Conservation (phyloP, 2,888 invertebrate species). For the Pantelozetes paolii region DNA sequence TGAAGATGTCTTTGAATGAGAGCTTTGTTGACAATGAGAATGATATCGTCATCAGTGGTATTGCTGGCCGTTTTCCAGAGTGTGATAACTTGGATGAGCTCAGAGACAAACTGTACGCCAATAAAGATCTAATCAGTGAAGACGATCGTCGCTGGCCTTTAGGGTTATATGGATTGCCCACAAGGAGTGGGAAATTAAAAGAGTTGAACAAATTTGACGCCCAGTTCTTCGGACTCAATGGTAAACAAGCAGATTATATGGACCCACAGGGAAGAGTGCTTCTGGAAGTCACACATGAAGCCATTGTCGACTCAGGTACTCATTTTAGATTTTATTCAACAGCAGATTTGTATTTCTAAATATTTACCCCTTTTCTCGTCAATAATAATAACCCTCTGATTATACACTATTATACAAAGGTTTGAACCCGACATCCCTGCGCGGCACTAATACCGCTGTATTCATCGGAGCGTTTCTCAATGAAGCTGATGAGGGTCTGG, state of each 20-base stretch:
- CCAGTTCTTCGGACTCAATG: constrained; percentile 80
- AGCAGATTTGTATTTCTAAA: no score
- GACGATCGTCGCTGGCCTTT: constrained; percentile 38
- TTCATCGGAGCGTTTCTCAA: constrained; percentile 54
- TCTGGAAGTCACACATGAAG: constrained; percentile 83
- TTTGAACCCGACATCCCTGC: constrained; percentile 49
- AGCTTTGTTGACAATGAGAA: constrained; percentile 11
- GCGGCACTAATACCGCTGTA: constrained; percentile 56
- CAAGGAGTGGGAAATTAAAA: constrained; percentile 64
- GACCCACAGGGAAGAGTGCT: constrained; percentile 84
- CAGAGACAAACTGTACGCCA: constrained; percentile 78
- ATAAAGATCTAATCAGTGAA: constrained; percentile 80
- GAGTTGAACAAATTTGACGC: constrained; percentile 74
- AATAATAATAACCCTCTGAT: no score
- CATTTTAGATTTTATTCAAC: constrained; percentile 47
- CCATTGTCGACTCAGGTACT: constrained; percentile 74
- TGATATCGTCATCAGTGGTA: constrained; percentile 65
- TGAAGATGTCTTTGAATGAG: background rate
- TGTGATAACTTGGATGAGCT: constrained; percentile 86
- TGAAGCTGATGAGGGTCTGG: constrained; percentile 6
- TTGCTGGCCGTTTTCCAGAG: constrained; percentile 84
- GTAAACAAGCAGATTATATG: constrained; percentile 83
- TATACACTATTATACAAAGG: no score
- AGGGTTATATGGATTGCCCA: constrained; percentile 73
- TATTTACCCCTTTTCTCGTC: no score